These are phyloP conservation scores for Glaucidium brasilianum DNA, from an alignment of 2,113 vertebrate species.

Conservation along the genomic window DNA sequence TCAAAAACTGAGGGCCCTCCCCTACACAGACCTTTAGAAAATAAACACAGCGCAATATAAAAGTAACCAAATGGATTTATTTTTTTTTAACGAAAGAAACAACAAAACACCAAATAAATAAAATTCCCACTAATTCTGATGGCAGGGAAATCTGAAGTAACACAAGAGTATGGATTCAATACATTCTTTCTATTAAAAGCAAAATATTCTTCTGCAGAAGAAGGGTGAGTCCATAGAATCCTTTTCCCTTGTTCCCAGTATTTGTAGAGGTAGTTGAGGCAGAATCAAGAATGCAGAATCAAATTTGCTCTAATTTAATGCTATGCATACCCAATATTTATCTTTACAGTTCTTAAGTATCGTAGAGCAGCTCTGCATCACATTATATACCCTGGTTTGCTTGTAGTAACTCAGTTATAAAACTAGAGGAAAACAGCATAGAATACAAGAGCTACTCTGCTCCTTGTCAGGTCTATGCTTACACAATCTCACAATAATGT, in stretches of 20 bases:
- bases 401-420: neutral
- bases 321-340: neutral
- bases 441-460: neutral
- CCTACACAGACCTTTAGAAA: neutral
- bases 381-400: neutral
- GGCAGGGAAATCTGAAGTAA: neutral
- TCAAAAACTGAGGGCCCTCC: constrained; percentile 23
- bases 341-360: neutral
- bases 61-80: neutral
- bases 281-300: neutral
- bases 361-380: neutral
- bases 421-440: neutral
- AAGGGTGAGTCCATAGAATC: neutral
- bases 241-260: neutral
- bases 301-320: neutral
- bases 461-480: neutral
- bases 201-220: neutral
- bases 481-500: neutral
- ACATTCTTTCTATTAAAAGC: neutral
- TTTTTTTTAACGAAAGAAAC: too few species aligned
- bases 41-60: neutral
- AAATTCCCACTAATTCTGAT: neutral
- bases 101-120: too few species aligned
- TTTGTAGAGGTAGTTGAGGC: neutral
- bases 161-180: neutral